Conservation (phyloP, 2,888 invertebrate genomes). For the Sycophila texana region DNA sequence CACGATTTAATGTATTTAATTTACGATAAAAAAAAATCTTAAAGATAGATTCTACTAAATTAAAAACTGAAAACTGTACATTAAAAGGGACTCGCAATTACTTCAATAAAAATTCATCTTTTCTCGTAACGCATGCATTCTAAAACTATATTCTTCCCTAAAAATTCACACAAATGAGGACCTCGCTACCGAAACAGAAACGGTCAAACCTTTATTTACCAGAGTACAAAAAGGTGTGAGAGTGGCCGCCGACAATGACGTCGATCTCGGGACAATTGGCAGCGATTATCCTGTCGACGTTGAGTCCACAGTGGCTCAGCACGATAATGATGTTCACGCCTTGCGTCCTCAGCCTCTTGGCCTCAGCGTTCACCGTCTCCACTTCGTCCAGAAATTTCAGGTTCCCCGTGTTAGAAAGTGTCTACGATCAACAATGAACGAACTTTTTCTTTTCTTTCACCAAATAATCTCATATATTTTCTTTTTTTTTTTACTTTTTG, state of each 20-base stretch:
- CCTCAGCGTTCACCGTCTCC: conserved; percentile 82
- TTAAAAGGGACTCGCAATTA: neutral
- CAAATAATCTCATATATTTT: neutral
- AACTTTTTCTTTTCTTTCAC: neutral
- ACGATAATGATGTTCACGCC: conserved; percentile 88
- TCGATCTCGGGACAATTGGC: conserved; percentile 82
- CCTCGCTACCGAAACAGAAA: too few relatives aligned
- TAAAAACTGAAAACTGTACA: neutral
- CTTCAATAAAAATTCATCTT: neutral
- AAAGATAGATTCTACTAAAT: neutral
- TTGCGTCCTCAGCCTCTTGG: conserved; percentile 78
- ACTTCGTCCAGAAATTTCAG: conserved; percentile 84
- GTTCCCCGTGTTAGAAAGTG: conserved; percentile 77
- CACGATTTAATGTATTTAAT: too few relatives aligned
- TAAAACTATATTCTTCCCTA: neutral
- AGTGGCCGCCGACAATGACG: conserved; percentile 89
- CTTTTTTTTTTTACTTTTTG: too few relatives aligned
- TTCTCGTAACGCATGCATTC: neutral
- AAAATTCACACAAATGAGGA: too few relatives aligned
- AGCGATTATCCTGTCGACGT: conserved; percentile 83
- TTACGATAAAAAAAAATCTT: too few relatives aligned
- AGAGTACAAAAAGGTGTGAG: conserved; percentile 87
- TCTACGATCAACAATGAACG: conserved; percentile 17
- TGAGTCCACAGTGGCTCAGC: conserved; percentile 87
- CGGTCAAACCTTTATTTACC: conserved; percentile 57